Evolutionary conservation across 2,113 vertebrate genomes (phyloP), one percentile per base, ranked within the genome.

Genomic region (Lepisosteus osseus): DNA sequence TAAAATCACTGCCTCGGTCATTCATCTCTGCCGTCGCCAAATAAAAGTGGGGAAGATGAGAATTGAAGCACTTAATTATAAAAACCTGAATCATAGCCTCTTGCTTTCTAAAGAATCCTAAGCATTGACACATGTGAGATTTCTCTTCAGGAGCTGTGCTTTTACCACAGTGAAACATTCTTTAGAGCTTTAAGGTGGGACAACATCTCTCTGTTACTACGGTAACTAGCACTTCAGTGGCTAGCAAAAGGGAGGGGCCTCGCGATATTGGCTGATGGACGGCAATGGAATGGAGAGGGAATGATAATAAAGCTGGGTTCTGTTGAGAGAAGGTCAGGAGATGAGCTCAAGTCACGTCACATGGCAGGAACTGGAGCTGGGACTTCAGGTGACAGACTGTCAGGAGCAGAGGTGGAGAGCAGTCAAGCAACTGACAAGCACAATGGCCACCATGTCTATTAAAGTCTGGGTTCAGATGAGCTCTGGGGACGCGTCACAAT

Each of bases 181-280:
- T 45, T 67, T 3, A 45, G 73, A 77, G 76, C 56, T 79, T 77
- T 65, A 77, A 54, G 72, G 72, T 41, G 57, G 66, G 66, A 73
- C 65, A 2, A 68, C 73, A 73, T 79, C 78, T 82, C 81, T 47
- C 80, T 86, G 89, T 91, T 88, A 85, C 88, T 83, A 88, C 67
- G 86, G 86, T 84, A 89, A 91, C 86, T 75, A 73, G 70, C 15
- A 13, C 77, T 72, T 72, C 44, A 75, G 71, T 76, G 80, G 65
- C 65, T 44, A 43, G 65, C 57, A n/a, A 51, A 14, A 29, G 64
- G 0, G 71, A 15, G 71, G 5, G 14, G 56, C 14, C 41, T 42
- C 61, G 54, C 0, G 40, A 1, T 63, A 88, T 88, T 88, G 87
- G 88, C 77, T 86, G 83, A 6, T 4, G 43, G 71, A 47, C 59